Base-by-base conservation (phyloP, 2,888 invertebrate species). In the Oxycera nigricornis region DNA sequence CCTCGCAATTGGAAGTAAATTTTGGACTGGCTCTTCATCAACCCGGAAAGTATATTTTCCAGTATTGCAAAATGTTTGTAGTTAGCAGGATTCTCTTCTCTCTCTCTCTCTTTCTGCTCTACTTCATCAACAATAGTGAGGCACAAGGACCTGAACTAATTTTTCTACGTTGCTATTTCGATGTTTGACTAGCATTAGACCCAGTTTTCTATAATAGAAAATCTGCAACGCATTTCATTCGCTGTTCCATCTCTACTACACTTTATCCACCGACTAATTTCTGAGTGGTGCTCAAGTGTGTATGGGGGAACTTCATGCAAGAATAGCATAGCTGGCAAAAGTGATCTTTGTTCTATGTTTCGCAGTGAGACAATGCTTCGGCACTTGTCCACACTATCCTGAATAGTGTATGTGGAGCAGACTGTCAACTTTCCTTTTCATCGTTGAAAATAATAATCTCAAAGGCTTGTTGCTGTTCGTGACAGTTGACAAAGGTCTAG, bases 371-470 rank as follows among this genome's bases (percentile, higher is more conserved):
- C 46, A 46, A 46, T 46, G 46, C 46, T 46, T 46, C 17, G 11
- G 46, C 46, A n/a, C 46, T 46, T 46, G 46, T 46, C 3, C 46
- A 46, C 46, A 46, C 3, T 46, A 46, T 46, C 4, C 46, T 46
- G 46, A 46, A 46, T 46, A 11, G 46, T 46, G 14, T 14, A 17
- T 14, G 14, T n/a, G 14, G 46, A 46, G 14, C 46, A 46, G 46
- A 46, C 65, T 65, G 65, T 65, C 65, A 65, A 65, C 65, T 39
- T 65, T 65, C 65, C 65, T 65, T 65, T 65, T 65, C 65, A 39
- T 59, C 22, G 59, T 59, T 4, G 24, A n/a, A 28, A 17, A 14
- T 4, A 2, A 28, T 59, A 59, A n/a, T n/a, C n/a, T 30, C 20
- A 61, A 17, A 61, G 17, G 31, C 61, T 31, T 61, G n/a, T 30